Base-by-base conservation (phyloP, 2,888 invertebrate genomes). In the Prosapia bicincta region DNA sequence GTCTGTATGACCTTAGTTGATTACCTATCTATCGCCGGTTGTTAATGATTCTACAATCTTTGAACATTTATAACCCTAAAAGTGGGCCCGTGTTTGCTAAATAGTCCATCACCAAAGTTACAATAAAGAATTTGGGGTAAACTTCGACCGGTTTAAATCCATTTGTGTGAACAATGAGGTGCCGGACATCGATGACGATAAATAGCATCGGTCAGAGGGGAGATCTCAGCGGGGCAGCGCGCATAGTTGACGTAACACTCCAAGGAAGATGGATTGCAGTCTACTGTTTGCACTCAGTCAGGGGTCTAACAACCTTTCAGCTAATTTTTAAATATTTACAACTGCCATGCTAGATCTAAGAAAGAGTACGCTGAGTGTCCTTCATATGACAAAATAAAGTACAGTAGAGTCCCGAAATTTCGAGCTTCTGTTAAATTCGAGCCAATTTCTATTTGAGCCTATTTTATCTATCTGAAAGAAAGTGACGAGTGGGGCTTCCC, bases 121-220 rank as follows among this genome's bases (percentile, higher is more conserved):
- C n/a, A 54, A 54, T 54, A 20, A n/a, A 20, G 54, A 54, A 20
- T 54, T 54, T 10, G 54, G 54, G 54, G 54, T 54, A 54, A 54
- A 54, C 5, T n/a, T n/a, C 20, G 54, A 54, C 54, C 54, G 54
- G 54, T 54, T 54, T 54, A 54, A 54, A 54, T 54, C 20, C 54
- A 54, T 54, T 54, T 54, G 54, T 54, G 54, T 9, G 54, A 54
- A 54, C 54, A 54, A 54, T 54, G 54, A 54, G 54, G 54, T 54
- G 54, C 54, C 54, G 54, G 54, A 54, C 54, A 54, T 54, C 54
- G 54, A 54, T 54, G 54, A 54, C 54, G 54, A 54, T 54, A 54
- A 54, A 54, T 54, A 20, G n/a, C 20, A 54, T 54, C 54, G 54
- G 54, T 9, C 54, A 2, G 20, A 38, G 54, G 54, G 54, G 54